A percentile compares a stretch with the other conserved stretches of the same genome.
phyloP scores from a whole-genome alignment of 2,888 invertebrate species.

The Hyppa rectilinea region DNA sequence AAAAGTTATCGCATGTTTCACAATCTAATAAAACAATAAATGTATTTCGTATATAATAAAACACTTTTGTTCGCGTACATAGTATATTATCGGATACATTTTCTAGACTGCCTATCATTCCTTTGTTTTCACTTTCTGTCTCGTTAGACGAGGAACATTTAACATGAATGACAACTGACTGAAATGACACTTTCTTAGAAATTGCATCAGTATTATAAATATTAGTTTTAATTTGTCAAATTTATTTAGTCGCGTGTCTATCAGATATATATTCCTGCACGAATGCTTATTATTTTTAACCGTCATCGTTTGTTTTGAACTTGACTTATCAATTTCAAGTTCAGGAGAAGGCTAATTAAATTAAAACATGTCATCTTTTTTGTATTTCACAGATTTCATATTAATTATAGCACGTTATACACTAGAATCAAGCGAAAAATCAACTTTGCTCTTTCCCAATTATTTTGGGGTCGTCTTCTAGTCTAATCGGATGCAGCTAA shows the following conservation, averaged over 20 bases:
- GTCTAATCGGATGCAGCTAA: no score
- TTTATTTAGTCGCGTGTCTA: conserved; percentile 9
- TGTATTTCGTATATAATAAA: conserved; percentile 50
- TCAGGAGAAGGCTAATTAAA: conserved; percentile 8
- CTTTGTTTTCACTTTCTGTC: conserved; percentile 32
- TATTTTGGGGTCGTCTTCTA: no score
- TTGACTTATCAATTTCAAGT: conserved; percentile 14
- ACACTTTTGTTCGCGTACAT: conserved; percentile 26
- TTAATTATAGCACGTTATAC: background rate
- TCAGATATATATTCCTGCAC: background rate
- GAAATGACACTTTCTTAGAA: conserved; percentile 6
- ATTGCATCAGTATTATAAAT: conserved; percentile 21
- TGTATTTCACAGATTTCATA: background rate
- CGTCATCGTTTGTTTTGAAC: background rate
- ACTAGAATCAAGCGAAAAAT: no score
- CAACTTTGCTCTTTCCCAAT: no score
- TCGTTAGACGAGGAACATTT: conserved; percentile 13
- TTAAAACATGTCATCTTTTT: conserved; percentile 6
- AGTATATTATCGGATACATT: background rate
- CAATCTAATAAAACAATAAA: conserved; percentile 34
- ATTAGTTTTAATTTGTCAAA: conserved; percentile 20
- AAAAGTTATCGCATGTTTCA: conserved; percentile 46
- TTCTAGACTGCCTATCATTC: conserved; percentile 30
- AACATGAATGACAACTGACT: no score
- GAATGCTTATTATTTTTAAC: conserved; percentile 10